A percentile compares a stretch with the other conserved stretches of the same genome.
Evolutionary conservation across 2,113 vertebrate species (phyloP).

Genomic region (Salvelinus fontinalis): DNA sequence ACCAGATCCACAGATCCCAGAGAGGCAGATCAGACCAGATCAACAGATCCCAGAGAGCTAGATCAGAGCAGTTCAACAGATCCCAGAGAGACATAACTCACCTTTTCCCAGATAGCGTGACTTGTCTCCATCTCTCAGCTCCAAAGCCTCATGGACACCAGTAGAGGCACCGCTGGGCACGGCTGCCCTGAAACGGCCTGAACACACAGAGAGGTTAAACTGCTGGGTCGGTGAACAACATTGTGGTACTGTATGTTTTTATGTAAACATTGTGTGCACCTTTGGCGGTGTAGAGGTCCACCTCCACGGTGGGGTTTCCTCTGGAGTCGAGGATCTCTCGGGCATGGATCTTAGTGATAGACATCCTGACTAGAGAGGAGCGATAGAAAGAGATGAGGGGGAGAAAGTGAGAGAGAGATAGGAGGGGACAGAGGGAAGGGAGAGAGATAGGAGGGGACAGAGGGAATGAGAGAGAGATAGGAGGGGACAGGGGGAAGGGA

Average conservation of each 20-base stretch:
- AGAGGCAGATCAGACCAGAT: too few relatives aligned
- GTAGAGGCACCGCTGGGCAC: conserved; percentile 89
- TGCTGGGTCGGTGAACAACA: too few relatives aligned
- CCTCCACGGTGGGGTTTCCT: conserved; percentile 89
- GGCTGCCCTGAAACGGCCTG: conserved; percentile 85
- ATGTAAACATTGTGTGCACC: conserved; percentile 57
- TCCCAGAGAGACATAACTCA: conserved; percentile 39
- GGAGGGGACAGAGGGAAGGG: too few relatives aligned
- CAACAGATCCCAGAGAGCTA: too few relatives aligned
- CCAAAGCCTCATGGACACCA: conserved; percentile 86
- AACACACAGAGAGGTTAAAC: not conserved
- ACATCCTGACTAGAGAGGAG: conserved; percentile 77
- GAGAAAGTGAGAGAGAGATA: not conserved
- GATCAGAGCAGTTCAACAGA: too few relatives aligned
- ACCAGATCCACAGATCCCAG: too few relatives aligned
- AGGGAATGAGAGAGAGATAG: too few relatives aligned
- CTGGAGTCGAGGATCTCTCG: conserved; percentile 84
- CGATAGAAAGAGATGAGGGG: not conserved
- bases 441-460: too few relatives aligned
- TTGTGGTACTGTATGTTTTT: not conserved
- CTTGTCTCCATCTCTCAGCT: conserved; percentile 89
- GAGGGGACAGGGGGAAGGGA: too few relatives aligned
- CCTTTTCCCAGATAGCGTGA: conserved; percentile 87
- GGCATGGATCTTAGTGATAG: conserved; percentile 85
- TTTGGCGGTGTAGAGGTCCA: conserved; percentile 83